These are phyloP conservation scores for Mycteria americana DNA, from an alignment of 2,797 vertebrate species.

Conservation along the genomic window DNA sequence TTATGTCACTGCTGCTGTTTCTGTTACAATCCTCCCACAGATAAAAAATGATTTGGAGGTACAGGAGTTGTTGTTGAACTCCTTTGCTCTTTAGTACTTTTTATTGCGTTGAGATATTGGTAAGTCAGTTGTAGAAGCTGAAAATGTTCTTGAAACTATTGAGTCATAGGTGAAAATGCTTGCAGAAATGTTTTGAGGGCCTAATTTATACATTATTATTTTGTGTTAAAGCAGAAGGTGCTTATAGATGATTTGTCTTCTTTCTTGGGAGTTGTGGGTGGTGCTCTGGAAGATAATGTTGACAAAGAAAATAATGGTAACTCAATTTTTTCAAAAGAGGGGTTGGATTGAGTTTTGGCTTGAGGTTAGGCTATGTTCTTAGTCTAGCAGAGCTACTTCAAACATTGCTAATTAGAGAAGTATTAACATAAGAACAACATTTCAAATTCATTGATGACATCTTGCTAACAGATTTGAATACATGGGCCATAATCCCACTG, in stretches of 20 bases:
- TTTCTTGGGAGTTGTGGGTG: not conserved
- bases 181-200: not conserved
- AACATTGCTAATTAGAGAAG: conserved; percentile 60
- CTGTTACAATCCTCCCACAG: not conserved
- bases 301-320: conserved; percentile 40
- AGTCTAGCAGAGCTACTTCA: conserved; percentile 58
- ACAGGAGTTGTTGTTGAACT: not conserved
- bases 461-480: conserved; percentile 61
- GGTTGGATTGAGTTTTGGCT: conserved; percentile 24
- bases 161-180: not conserved
- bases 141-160: not conserved
- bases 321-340: conserved; percentile 13
- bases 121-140: not conserved
- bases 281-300: not conserved
- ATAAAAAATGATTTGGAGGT: not conserved
- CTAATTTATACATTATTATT: not conserved
- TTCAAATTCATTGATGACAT: conserved; percentile 60
- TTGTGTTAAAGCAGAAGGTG: not conserved
- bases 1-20: not conserved
- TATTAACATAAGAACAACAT: conserved; percentile 57
- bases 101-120: not conserved
- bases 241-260: not conserved
- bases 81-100: not conserved
- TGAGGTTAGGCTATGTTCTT: conserved; percentile 51
- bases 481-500: not conserved